Conservation (phyloP, 2,888 invertebrate genomes). For the Crossocerus cetratus region DNA sequence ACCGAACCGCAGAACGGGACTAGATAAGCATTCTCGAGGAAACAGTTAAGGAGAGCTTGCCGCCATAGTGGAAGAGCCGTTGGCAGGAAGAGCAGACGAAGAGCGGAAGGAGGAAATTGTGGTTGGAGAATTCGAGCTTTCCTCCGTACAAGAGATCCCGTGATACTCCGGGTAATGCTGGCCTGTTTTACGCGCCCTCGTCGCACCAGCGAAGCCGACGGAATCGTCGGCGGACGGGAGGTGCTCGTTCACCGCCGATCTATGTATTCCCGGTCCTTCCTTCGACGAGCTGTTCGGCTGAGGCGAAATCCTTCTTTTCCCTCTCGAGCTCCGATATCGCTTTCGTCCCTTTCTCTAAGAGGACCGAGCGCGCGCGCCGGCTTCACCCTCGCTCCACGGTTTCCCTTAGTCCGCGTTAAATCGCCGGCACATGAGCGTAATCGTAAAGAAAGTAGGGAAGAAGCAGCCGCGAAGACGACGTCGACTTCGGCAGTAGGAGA, state of each 20-base stretch:
- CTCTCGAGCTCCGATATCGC: background rate
- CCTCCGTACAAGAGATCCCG: slow-evolving; percentile 34
- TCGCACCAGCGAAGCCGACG: slow-evolving; percentile 20
- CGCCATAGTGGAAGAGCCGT: background rate
- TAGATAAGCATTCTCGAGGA: slow-evolving; percentile 35
- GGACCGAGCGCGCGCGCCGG: too few species aligned
- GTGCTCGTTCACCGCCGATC: background rate
- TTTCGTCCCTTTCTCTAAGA: too few species aligned
- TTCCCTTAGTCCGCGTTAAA: slow-evolving; percentile 13
- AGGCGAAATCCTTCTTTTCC: background rate
- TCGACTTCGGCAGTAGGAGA: background rate
- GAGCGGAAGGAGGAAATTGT: slow-evolving; percentile 46
- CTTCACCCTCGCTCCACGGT: slow-evolving; percentile 8
- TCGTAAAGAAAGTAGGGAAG: slow-evolving; percentile 20
- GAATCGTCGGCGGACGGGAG: slow-evolving; percentile 16
- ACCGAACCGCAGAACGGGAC: slow-evolving; percentile 28
- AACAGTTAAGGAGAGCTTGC: slow-evolving; percentile 9
- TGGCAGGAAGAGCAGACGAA: slow-evolving; percentile 15
- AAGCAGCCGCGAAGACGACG: background rate
- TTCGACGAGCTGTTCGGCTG: background rate
- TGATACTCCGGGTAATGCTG: slow-evolving; percentile 40
- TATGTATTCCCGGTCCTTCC: background rate
- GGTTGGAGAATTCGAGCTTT: slow-evolving; percentile 46
- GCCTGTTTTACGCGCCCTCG: slow-evolving; percentile 39
- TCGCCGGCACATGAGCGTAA: slow-evolving; percentile 23